Conservation (phyloP, 2,888 invertebrate species). For the Autographa pulchrina region DNA sequence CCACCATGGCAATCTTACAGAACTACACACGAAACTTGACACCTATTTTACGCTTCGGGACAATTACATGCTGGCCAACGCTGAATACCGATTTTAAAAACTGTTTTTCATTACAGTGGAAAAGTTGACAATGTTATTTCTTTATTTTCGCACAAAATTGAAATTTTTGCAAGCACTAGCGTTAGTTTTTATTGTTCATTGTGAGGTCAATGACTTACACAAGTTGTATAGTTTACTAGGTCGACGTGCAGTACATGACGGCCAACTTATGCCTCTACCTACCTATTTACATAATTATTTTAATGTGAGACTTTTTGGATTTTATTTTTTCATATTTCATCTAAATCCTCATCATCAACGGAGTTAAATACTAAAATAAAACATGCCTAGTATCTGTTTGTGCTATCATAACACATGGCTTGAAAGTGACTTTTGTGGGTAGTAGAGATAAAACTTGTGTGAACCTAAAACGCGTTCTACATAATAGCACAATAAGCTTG, state of each 20-base stretch:
- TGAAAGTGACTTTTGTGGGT: not conserved
- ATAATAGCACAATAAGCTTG: slow-evolving; percentile 77
- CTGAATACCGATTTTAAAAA: not conserved
- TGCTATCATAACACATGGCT: not conserved
- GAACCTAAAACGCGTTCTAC: slow-evolving; percentile 40
- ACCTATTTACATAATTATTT: not conserved
- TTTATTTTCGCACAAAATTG: too few relatives aligned
- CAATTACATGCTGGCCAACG: slow-evolving; percentile 4
- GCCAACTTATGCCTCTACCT: not conserved
- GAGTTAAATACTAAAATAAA: not conserved
- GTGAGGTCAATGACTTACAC: not conserved
- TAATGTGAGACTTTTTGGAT: not conserved
- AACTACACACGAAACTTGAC: slow-evolving; percentile 1
- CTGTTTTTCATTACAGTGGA: not conserved
- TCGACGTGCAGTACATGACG: not conserved
- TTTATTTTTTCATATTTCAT: not conserved
- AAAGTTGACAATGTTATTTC: not conserved
- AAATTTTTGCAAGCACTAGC: not conserved
- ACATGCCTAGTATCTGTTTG: not conserved
- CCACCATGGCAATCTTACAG: slow-evolving; percentile 4
- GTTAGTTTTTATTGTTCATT: not conserved
- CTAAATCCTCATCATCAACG: not conserved
- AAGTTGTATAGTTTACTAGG: not conserved
- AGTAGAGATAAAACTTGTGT: not conserved
- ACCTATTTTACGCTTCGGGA: slow-evolving; percentile 1